phyloP scores from a whole-genome alignment of 2,113 vertebrate genomes.

The Tonatia bakeri region DNA sequence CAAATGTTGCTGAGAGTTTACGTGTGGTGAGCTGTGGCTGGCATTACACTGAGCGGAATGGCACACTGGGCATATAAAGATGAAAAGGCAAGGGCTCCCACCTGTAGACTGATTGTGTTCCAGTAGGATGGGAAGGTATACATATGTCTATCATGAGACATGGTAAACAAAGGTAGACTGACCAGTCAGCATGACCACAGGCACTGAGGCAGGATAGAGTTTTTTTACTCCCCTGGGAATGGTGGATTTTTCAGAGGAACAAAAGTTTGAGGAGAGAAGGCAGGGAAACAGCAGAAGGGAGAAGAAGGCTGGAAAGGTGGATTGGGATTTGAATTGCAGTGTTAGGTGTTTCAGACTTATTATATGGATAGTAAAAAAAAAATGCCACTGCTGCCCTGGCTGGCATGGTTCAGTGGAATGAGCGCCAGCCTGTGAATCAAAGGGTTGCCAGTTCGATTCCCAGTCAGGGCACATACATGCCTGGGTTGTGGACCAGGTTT shows the following conservation, averaged over 20 bases:
- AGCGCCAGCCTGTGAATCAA: no score
- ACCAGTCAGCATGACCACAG: not conserved
- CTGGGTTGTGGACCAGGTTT: no score
- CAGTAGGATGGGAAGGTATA: not conserved
- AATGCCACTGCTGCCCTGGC: not conserved
- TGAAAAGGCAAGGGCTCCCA: not conserved
- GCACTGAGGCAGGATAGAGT: not conserved
- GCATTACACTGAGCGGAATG: not conserved
- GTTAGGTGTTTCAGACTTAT: not conserved
- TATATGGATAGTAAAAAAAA: not conserved
- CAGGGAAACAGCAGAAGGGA: not conserved
- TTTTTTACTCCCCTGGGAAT: not conserved
- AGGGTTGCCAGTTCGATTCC: no score
- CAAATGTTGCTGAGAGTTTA: not conserved
- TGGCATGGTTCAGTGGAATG: no score
- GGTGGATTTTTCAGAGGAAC: conserved; percentile 1
- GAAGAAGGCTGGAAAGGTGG: not conserved
- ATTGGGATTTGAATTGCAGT: not conserved
- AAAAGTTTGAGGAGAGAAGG: not conserved
- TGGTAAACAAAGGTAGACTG: not conserved
- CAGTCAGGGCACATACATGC: no score
- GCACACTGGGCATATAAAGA: not conserved
- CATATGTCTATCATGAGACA: not conserved
- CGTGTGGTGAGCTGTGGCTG: not conserved
- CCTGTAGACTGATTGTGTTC: not conserved